Base-by-base conservation (phyloP, 2,797 vertebrate genomes). In the Masticophis lateralis region DNA sequence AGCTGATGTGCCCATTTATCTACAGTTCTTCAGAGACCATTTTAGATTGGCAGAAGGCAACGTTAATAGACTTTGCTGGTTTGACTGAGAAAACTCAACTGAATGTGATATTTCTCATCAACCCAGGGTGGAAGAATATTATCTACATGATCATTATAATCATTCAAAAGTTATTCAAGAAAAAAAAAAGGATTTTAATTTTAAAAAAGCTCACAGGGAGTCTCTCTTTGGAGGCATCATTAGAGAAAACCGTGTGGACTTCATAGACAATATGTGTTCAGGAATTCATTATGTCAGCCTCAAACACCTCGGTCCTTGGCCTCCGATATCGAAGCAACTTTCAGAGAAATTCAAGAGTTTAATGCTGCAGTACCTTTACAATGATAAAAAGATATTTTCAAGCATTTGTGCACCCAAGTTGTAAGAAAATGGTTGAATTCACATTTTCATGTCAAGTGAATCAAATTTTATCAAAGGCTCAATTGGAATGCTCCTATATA, bases 151-250 rank as follows among this genome's bases (percentile, higher is more conserved):
- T 12, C 91, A 56, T 92, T 94, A 74, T 95, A 97, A 94, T 93
- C 47, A 91, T 95, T 97, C 93, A 96, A 96, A 97, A 97, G 96
- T 96, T 96, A 94, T 96, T 97, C 32, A 94, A 96, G 95, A 86
- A 2, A 14, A 5, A 61, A 66, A 90, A 61, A 18, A 28, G 13
- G 13, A 86, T 90, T 92, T 92, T 92, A 86, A 86, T 90, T 63
- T 90, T 14, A 14, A 86, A 66, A 90, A 86, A 86, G 25, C 25
- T 92, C 47, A 18, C 1, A 25, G 57, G 22, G 74, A 83, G 74
- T 86, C 79, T 32, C 51, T 86, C 51, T 92, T 90, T 56, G 47
- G 59, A 56, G 22, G n/a, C 53, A 63, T 63, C 59, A 86, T 53
- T 43, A 20, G n/a, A 43, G n/a, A n/a, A 51, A 43, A 51, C 37